Conservation (phyloP, 2,888 invertebrate species). For the Xanthorhoe spadicearia region DNA sequence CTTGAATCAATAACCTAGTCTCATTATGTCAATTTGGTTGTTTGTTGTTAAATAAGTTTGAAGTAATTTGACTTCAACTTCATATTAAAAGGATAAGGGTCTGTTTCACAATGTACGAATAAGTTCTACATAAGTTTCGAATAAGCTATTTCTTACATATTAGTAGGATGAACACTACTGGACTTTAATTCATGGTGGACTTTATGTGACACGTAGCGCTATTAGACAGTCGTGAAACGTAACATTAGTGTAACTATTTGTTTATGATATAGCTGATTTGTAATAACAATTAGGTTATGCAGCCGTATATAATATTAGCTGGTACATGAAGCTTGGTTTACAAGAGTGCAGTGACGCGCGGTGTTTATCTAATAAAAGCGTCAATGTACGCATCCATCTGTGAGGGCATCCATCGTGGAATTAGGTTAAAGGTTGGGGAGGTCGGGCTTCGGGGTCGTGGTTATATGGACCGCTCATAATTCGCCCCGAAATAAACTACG, state of each 20-base stretch:
- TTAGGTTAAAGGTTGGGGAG: constrained; percentile 75
- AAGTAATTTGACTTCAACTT: no score
- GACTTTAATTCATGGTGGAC: no score
- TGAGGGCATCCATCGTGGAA: constrained; percentile 64
- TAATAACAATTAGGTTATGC: not conserved
- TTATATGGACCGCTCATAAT: constrained; percentile 67
- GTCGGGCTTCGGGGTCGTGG: constrained; percentile 65
- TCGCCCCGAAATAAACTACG: constrained; percentile 63
- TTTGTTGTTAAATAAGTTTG: no score
- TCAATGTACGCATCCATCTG: constrained; percentile 64
- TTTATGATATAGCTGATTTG: not conserved
- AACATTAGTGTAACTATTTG: no score
- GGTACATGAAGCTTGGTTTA: not conserved
- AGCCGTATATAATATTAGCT: not conserved
- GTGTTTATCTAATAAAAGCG: constrained; percentile 65
- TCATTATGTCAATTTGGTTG: not conserved
- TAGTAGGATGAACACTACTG: no score
- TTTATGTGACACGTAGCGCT: no score
- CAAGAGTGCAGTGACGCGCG: constrained; percentile 10
- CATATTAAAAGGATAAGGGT: no score
- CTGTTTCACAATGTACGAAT: no score
- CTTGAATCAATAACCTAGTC: not conserved
- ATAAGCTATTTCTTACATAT: no score
- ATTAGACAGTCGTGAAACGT: no score
- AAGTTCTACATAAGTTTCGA: no score